Conservation (phyloP, 2,797 vertebrate genomes). For the Masticophis lateralis region DNA sequence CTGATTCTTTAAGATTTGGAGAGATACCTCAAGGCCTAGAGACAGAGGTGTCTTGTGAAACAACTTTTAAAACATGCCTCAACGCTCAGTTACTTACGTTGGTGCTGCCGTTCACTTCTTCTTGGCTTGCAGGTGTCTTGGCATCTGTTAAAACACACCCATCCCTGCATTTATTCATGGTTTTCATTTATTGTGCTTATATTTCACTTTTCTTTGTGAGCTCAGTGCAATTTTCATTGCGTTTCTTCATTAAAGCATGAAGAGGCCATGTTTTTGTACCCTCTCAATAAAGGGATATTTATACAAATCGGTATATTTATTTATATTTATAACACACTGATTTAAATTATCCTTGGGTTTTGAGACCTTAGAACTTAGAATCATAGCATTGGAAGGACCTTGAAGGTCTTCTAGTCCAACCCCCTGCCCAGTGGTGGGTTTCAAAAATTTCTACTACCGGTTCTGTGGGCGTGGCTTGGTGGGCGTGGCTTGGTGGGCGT, state of each 20-base stretch:
- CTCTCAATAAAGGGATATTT: not conserved
- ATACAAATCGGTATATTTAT: too few relatives aligned
- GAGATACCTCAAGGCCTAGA: not conserved
- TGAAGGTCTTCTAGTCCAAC: not conserved
- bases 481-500: too few relatives aligned
- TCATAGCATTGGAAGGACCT: not conserved
- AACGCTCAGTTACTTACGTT: not conserved
- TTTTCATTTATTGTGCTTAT: not conserved
- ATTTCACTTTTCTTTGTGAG: not conserved
- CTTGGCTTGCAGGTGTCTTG: not conserved
- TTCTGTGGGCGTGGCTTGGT: too few relatives aligned
- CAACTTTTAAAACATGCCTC: not conserved
- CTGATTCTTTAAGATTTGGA: not conserved
- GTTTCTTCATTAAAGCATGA: not conserved
- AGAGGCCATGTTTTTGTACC: not conserved
- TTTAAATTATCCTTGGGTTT: not conserved
- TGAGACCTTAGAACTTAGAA: not conserved
- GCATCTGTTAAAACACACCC: constrained; percentile 3
- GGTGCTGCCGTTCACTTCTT: not conserved
- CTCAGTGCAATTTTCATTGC: not conserved
- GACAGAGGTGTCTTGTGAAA: too few relatives aligned
- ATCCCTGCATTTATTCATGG: not conserved
- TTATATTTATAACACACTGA: not conserved
- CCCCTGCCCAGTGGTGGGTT: not conserved
- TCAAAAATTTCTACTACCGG: too few relatives aligned